These are phyloP conservation scores for Champsocephalus esox DNA, from an alignment of 2,797 vertebrate genomes.

Conservation along the genomic window DNA sequence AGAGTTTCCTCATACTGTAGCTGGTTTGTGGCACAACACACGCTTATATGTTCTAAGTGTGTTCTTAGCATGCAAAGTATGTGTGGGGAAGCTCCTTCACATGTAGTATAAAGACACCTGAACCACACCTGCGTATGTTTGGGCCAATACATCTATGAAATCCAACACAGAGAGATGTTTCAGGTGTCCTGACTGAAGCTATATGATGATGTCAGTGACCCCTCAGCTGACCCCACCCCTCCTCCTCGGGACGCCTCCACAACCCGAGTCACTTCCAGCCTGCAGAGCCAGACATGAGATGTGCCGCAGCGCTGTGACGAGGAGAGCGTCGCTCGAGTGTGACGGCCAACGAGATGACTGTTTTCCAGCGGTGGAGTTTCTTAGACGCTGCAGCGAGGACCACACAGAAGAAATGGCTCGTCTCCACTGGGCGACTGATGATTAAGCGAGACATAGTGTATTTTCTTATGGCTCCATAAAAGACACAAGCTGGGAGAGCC, in stretches of 20 bases:
- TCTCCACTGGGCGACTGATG: constrained; percentile 74
- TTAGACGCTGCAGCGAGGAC: constrained; percentile 80
- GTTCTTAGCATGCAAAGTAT: constrained; percentile 58
- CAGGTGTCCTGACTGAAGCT: constrained; percentile 30
- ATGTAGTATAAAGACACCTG: constrained; percentile 27
- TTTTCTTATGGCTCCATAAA: constrained; percentile 82
- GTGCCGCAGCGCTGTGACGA: constrained; percentile 70
- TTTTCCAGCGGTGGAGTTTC: constrained; percentile 76
- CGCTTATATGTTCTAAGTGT: constrained; percentile 46
- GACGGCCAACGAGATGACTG: constrained; percentile 92
- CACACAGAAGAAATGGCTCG: constrained; percentile 89
- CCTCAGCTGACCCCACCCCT: constrained; percentile 29
- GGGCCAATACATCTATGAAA: constrained; percentile 65
- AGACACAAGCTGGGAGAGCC: constrained; percentile 74
- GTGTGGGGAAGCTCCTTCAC: constrained; percentile 30
- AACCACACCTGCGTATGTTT: constrained; percentile 67
- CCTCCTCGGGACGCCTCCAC: constrained; percentile 37
- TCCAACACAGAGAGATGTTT: constrained; percentile 47
- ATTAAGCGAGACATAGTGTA: constrained; percentile 80
- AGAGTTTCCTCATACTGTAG: constrained; percentile 24
- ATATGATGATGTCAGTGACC: constrained; percentile 46
- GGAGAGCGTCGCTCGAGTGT: constrained; percentile 84
- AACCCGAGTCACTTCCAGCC: constrained; percentile 43
- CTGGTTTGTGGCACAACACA: constrained; percentile 42
- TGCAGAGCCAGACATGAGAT: constrained; percentile 65